Evolutionary conservation across 2,797 vertebrate species (phyloP).

Genomic region (Kryptolebias ocellatus): DNA sequence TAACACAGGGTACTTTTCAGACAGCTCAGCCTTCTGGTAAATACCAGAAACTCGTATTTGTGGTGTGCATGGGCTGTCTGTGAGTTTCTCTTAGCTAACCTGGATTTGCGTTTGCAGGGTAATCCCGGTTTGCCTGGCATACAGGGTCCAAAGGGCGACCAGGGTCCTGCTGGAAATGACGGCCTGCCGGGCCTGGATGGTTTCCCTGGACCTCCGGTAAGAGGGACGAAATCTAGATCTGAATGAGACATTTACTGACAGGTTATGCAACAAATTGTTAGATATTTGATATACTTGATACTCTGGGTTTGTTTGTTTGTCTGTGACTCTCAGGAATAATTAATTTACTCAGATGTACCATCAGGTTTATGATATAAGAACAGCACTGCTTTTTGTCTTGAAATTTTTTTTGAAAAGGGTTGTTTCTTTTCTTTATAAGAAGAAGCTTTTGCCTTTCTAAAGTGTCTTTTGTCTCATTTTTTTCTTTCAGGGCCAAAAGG

Average conservation of each 20-base stretch:
- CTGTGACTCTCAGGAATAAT: no score
- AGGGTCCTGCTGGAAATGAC: constrained; percentile 79
- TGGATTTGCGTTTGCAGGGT: constrained; percentile 70
- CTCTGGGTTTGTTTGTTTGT: neutral
- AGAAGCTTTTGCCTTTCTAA: neutral
- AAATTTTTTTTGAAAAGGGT: no score
- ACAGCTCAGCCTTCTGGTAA: no score
- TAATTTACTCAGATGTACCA: neutral
- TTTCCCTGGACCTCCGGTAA: constrained; percentile 87
- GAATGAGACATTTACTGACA: neutral
- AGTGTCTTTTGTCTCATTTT: neutral
- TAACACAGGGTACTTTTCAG: no score
- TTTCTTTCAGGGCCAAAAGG: constrained; percentile 76
- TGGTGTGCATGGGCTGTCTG: neutral
- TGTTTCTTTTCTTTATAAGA: neutral
- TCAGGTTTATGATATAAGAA: neutral
- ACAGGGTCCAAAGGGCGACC: constrained; percentile 82
- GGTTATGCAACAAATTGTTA: neutral
- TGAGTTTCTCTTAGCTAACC: neutral
- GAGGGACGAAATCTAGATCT: neutral
- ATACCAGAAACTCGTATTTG: neutral
- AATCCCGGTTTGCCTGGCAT: constrained; percentile 82
- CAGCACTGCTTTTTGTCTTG: neutral
- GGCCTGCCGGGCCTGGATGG: constrained; percentile 90
- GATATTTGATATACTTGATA: no score